A percentile compares a stretch with the other conserved stretches of the same genome.
Conservation (phyloP, 2,888 invertebrate species). For the Subacronicta megacephala region DNA sequence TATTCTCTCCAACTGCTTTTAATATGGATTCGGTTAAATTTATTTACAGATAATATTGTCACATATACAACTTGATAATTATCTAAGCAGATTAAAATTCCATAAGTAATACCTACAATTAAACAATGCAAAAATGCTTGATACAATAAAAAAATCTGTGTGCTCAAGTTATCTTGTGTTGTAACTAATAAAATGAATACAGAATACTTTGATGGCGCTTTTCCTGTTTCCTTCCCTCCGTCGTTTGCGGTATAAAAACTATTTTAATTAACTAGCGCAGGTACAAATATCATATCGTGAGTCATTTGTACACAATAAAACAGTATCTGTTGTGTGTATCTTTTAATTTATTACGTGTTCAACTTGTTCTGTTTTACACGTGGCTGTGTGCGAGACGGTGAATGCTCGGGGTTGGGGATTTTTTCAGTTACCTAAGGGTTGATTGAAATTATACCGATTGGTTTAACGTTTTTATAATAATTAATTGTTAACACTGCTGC, state of each 20-base stretch:
- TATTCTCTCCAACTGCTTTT: too few relatives aligned
- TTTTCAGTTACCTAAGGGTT: constrained; percentile 1
- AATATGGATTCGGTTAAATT: too few relatives aligned
- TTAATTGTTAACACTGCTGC: too few relatives aligned
- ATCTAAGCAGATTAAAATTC: too few relatives aligned
- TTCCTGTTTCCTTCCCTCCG: neutral
- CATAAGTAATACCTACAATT: too few relatives aligned
- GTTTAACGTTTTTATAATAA: too few relatives aligned
- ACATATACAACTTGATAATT: too few relatives aligned
- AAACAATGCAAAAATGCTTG: too few relatives aligned
- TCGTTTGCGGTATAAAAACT: constrained; percentile 25
- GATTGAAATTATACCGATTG: neutral
- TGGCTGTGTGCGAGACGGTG: neutral
- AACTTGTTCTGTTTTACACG: constrained; percentile 26
- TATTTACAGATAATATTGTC: too few relatives aligned
- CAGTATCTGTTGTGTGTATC: constrained; percentile 61
- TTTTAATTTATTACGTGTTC: constrained; percentile 60
- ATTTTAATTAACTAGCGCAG: constrained; percentile 47
- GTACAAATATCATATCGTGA: constrained; percentile 44
- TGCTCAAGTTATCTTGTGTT: neutral
- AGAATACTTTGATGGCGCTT: constrained; percentile 7
- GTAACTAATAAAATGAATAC: constrained; percentile 6
- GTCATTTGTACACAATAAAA: constrained; percentile 63
- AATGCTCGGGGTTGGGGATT: neutral
- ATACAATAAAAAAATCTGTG: too few relatives aligned